Evolutionary conservation across 2,113 vertebrate genomes (phyloP), one percentile per base, ranked within the genome.

Genomic region (Ctenodactylus gundi): DNA sequence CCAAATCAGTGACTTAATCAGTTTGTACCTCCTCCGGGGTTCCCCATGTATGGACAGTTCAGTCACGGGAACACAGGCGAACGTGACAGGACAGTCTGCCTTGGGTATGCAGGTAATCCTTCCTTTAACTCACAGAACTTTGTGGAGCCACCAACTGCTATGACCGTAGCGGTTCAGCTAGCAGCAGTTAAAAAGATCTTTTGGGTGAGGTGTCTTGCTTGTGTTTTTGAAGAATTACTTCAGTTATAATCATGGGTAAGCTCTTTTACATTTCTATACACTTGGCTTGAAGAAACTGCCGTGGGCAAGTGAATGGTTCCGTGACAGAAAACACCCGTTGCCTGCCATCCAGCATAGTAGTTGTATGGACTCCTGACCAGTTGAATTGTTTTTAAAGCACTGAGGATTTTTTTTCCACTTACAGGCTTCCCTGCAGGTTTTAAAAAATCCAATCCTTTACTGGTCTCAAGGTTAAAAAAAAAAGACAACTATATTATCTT

Each of bases 71-170:
- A 97, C 98, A 34, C 98, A 98, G 81, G 96, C 97, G 96, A 98
- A 97, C 91, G 31, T 98, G 96, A 51, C 98, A 41, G 98, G 97
- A 97, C 98, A 99, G 27, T 82, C 98, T 88, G 98, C 98, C 44
- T 99, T 99, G 89, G 99, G 99, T 70, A 97, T 99, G 97, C 99
- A 99, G 98, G 99, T 68, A 99, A 99, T 96, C 99, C 99, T 73
- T 99, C 99, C 98, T 99, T 99, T 97, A 99, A 97, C 96, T 99
- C 99, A 8, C 99, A 99, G 98, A 99, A 99, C 99, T 99, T 99
- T 85, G 97, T 99, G 95, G 99, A 99, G 97, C 97, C 99, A 34
- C 97, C 98, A 85, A 98, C 98, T 92, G 98, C 98, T n/a, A 97
- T 99, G 95, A 98, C 98, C 97, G 97, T 67, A 99, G 99, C 95